Evolutionary conservation across 2,888 invertebrate genomes (phyloP), one percentile per base, ranked within the genome.

Genomic region (Rosalia funebris): DNA sequence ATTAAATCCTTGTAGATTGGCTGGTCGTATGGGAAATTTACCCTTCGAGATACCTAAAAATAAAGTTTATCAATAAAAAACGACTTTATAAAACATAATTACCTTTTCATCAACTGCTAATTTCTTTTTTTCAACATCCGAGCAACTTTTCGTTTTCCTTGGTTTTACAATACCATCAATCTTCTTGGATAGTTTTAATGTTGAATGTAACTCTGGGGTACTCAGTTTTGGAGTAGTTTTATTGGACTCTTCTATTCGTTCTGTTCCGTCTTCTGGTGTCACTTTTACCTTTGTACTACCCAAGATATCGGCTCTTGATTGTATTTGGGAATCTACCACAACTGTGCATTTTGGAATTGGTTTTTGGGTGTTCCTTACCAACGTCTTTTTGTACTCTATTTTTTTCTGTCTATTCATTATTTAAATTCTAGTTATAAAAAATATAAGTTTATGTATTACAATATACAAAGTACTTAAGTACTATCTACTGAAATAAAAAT

Each of bases 1-100:
- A 77, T 73, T 53, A 77, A 68, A 64, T 75, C 71, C 55, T 72
- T 75, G 53, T 71, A 77, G 39, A 76, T 67, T 42, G 70, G 57
- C 61, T 72, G 64, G 36, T 69, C 69, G 36, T 67, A 65, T 0
- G 74, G 74, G 63, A 75, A 74, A 64, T 77, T 77, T 4, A 77
- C 69, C 64, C 71, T 68, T 48, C 69, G 65, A 7, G 73, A 64
- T 15, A 75, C 57, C 76, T 76, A 39, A 55, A 73, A 73, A 19
- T 57, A 39, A 53, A 31, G 37, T 44, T 52, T 17, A 36, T 15
- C 1, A 34, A 42, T 2, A 47, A 36, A 12, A 47, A 14, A 12
- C 11, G 0, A n/a, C 44, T 16, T n/a, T 45, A 56, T 52, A 11
- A 41, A n/a, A 17, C 7, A 45, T 20, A 55, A 14, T 14, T 67